These are phyloP conservation scores for Julus scanicus DNA, from an alignment of 2,888 invertebrate species.

Conservation along the genomic window DNA sequence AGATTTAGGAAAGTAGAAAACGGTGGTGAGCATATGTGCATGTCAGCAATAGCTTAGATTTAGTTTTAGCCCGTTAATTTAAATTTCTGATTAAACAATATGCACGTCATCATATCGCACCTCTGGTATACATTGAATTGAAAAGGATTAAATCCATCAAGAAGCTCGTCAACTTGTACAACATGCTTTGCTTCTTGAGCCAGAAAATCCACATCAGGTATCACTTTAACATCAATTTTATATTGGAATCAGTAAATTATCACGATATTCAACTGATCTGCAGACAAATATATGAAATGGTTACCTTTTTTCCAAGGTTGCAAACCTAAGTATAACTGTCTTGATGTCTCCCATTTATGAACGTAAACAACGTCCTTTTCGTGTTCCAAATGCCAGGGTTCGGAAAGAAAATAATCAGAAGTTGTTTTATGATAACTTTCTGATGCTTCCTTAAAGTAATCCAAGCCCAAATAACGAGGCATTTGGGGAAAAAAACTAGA, in stretches of 20 bases:
- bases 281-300: not conserved
- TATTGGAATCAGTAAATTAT: not conserved
- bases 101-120: not conserved
- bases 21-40: not conserved
- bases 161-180: not conserved
- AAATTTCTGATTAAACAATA: too few species aligned
- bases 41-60: too few species aligned
- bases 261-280: not conserved
- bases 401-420: not conserved
- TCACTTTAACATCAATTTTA: not conserved
- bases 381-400: constrained; percentile 13
- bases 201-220: not conserved
- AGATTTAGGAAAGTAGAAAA: not conserved
- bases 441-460: constrained; percentile 48
- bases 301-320: constrained; percentile 26
- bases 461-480: constrained; percentile 41
- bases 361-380: constrained; percentile 3
- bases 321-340: not conserved
- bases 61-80: too few species aligned
- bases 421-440: constrained; percentile 17
- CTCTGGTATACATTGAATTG: not conserved
- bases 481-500: not conserved
- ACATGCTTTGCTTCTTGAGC: not conserved
- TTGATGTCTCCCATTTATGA: not conserved
- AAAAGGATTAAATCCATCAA: not conserved